Base-by-base conservation (phyloP, 2,888 invertebrate species). In the Epistrophe eligans region DNA sequence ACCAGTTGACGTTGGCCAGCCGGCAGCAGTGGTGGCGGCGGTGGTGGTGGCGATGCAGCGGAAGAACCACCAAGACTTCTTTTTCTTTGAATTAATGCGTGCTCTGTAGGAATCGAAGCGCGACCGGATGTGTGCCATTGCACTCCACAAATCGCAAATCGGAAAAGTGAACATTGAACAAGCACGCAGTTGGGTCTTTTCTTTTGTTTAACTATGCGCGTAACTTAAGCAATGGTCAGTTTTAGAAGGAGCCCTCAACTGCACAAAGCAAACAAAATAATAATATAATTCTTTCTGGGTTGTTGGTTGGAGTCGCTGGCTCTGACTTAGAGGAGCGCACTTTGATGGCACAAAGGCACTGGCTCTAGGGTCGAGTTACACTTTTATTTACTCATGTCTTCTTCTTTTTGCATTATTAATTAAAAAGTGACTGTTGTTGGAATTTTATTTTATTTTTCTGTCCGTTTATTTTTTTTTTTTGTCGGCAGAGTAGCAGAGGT, bases 71-170 rank as follows among this genome's bases (percentile, higher is more conserved):
- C 17, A 50, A 67, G 73, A 28, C 74, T 58, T 43, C 66, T 57
- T 35, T 35, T 35, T 13, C 40, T 43, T 57, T 24, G 48, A 72
- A 64, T 74, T 64, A 80, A 80, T 76, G 84, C 76, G 71, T 76
- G 76, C 71, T 60, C 76, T 67, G 67, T 45, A 79, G 66, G 74
- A 87, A 87, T 83, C 72, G 87, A 87, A 87, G 87, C 87, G 87
- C 87, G 87, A 87, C 87, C 87, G 87, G 87, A 87, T 87, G 87
- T 87, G 52, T 74, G 79, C 87, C 83, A 87, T 87, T 87, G 87
- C 87, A 83, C 87, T 87, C 76, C 72, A 87, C 87, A 87, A 87
- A 87, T 87, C 83, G 83, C 87, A 79, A 87, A 87, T 83, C 83
- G 83, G 79, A 76, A 83, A 85, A 87, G 50, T 52, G 57, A 73